Conservation (phyloP, 2,888 invertebrate species). For the Macrosoma leucophasiata region DNA sequence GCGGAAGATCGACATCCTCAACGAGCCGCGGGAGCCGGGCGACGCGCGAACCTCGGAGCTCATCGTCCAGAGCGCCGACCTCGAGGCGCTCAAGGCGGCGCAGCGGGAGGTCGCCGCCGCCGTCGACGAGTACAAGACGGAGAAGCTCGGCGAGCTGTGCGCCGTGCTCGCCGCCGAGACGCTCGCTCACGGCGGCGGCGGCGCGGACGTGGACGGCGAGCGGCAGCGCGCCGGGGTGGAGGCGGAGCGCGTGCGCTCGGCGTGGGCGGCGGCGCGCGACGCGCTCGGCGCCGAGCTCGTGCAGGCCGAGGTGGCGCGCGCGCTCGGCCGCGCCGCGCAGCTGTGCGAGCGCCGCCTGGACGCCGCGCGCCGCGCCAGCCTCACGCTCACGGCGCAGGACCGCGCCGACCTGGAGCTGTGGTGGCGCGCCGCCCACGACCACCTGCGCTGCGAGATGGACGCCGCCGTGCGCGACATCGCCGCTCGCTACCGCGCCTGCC, state of each 20-base stretch:
- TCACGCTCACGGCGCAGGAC: slow-evolving; percentile 80
- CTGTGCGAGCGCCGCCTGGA: slow-evolving; percentile 79
- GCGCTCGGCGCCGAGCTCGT: slow-evolving; percentile 84
- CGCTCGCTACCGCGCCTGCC: slow-evolving; percentile 78
- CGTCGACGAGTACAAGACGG: slow-evolving; percentile 79
- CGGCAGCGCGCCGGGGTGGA: slow-evolving; percentile 63
- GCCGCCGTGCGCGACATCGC: slow-evolving; percentile 81
- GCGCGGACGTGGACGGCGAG: slow-evolving; percentile 60
- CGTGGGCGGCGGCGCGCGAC: slow-evolving; percentile 85
- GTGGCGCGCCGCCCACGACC: slow-evolving; percentile 83
- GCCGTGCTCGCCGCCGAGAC: slow-evolving; percentile 82
- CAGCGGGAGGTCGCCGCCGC: slow-evolving; percentile 79
- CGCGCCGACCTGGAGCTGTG: slow-evolving; percentile 83
- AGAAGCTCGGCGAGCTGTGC: slow-evolving; percentile 81
- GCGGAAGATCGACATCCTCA: slow-evolving; percentile 77
- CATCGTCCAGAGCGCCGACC: slow-evolving; percentile 60
- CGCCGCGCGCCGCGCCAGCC: slow-evolving; percentile 70
- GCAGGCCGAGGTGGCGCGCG: slow-evolving; percentile 85
- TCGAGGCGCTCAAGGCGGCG: slow-evolving; percentile 67
- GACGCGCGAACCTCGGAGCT: slow-evolving; percentile 48
- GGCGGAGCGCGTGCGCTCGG: slow-evolving; percentile 82
- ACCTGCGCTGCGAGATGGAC: slow-evolving; percentile 83
- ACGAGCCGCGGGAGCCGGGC: slow-evolving; percentile 37
- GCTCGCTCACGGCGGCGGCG: slow-evolving; percentile 72
- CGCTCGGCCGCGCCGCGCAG: slow-evolving; percentile 81